Evolutionary conservation across 92 coral and sea anemone genomes (phyloP).

Genomic region (Plumapathes pennacea): DNA sequence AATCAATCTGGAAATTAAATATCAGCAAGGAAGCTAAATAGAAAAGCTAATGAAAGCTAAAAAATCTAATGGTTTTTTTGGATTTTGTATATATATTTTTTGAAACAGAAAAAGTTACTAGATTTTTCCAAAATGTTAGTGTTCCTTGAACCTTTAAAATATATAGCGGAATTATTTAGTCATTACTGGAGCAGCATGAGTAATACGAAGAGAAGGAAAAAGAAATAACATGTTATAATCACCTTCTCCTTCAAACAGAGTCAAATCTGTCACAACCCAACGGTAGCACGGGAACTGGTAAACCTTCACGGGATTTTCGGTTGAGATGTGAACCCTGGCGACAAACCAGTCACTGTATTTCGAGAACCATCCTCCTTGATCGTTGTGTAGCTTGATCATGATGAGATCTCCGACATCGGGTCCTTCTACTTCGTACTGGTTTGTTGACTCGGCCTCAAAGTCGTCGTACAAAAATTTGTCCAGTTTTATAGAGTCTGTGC

Average conservation of each 20-base stretch:
- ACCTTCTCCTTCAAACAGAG: constrained; percentile 78
- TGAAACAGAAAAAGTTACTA: too few relatives aligned
- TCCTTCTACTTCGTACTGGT: constrained; percentile 55
- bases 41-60: too few relatives aligned
- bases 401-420: constrained; percentile 82
- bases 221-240: constrained; percentile 3
- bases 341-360: constrained; percentile 74
- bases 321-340: constrained; percentile 38
- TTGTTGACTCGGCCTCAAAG: constrained; percentile 61
- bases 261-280: constrained; percentile 66
- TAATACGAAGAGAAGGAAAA: constrained; percentile 54
- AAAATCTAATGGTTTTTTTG: too few relatives aligned
- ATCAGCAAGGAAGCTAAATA: too few relatives aligned
- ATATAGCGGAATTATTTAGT: too few relatives aligned
- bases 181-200: too few relatives aligned
- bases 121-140: too few relatives aligned
- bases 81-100: too few relatives aligned
- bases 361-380: constrained; percentile 26
- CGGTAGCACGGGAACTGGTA: constrained; percentile 72
- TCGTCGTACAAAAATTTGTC: constrained; percentile 63
- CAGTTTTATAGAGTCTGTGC: constrained; percentile 56
- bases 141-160: too few relatives aligned
- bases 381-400: constrained; percentile 64
- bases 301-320: constrained; percentile 8
- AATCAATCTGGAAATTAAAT: too few relatives aligned